These are phyloP conservation scores for Aphis gossypii DNA, from an alignment of 1,140 invertebrate genomes.

Conservation along the genomic window DNA sequence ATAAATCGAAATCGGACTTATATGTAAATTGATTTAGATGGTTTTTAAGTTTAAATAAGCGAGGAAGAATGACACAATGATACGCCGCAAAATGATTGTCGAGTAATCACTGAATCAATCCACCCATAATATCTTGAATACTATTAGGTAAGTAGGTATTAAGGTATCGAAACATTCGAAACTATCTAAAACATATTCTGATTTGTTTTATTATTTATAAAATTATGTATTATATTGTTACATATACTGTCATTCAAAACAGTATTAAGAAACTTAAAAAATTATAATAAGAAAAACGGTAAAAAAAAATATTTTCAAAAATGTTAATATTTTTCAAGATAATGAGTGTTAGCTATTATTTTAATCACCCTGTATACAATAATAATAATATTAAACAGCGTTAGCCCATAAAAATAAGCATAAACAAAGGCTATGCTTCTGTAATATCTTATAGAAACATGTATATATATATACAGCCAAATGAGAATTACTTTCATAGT, in stretches of 20 bases:
- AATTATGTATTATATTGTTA: too few relatives aligned
- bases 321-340: background rate
- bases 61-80: background rate
- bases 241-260: background rate
- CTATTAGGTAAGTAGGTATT: background rate
- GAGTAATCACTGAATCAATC: background rate
- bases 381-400: background rate
- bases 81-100: background rate
- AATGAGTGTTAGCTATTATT: background rate
- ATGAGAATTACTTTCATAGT: constrained; percentile 10
- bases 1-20: background rate
- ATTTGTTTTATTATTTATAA: background rate
- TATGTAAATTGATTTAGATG: background rate
- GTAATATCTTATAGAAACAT: background rate
- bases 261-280: too few relatives aligned
- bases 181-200: background rate
- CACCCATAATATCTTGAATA: background rate
- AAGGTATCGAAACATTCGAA: too few relatives aligned
- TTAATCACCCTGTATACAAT: background rate
- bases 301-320: background rate
- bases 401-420: background rate
- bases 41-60: background rate
- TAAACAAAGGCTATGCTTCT: background rate
- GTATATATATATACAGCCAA: background rate
- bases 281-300: background rate